Evolutionary conservation across 2,888 invertebrate genomes (phyloP), one percentile per base, ranked within the genome.

Genomic region (Liopterus haemorrhoidalis): DNA sequence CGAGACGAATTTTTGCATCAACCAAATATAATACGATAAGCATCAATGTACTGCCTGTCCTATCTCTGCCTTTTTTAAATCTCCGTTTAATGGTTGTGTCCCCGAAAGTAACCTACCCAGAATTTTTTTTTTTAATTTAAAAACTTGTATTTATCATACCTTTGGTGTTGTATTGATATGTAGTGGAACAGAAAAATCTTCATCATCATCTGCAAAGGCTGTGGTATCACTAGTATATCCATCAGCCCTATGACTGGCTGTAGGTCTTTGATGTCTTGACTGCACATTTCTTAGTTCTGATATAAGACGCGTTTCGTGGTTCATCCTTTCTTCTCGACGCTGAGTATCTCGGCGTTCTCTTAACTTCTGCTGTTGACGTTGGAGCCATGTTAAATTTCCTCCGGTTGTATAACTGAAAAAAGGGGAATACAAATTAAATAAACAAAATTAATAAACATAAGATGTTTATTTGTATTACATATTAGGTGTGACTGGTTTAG

Each of bases 181-280:
- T 33, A 82, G 68, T n/a, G 82, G 81, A 30, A 81, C 75, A 49
- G 77, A 76, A 65, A 79, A 80, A 62, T 78, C 79, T 33, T 81
- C 81, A 50, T 83, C 83, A 56, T 84, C 84, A 58, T 85, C 85
- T 35, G 84, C 83, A 56, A 85, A 80, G 5, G 84, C 81, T 30
- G 85, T 84, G 18, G 85, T 85, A 61, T 85, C 85, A 60, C 84
- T 85, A 30, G 84, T 82, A 63, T 85, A 85, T 30, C 85, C 85
- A 59, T 85, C 85, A 61, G 80, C 74, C 50, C 82, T 58, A 50
- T 70, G 69, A 50, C 67, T 71, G 20, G 69, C 70, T 11, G 68
- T 67, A 9, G 68, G 69, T 37, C 67, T 56, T 59, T 64, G 63
- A 45, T 68, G 64, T 30, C 67, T 56, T 9, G 63, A 55, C 54